phyloP scores from a whole-genome alignment of 2,113 vertebrate species.

The Larimichthys crocea region DNA sequence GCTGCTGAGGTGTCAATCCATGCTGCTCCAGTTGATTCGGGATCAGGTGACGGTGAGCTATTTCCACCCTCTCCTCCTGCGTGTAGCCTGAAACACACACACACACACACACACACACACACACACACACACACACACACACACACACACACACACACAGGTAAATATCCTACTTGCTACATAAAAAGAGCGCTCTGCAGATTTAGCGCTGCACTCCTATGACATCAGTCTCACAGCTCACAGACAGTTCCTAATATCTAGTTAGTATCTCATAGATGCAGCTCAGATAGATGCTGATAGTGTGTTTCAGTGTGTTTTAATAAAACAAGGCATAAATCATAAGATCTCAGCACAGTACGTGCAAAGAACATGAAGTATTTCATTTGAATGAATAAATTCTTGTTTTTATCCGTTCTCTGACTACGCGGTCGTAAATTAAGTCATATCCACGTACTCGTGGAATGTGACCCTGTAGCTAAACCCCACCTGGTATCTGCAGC shows the following conservation, averaged over 20 bases:
- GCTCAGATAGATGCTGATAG: too few species aligned
- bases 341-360: too few species aligned
- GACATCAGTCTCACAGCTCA: background rate
- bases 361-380: too few species aligned
- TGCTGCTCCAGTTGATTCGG: slow-evolving; percentile 96
- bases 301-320: too few species aligned
- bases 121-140: too few species aligned
- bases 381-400: too few species aligned
- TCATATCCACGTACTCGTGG: background rate
- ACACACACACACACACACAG: too few species aligned
- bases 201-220: background rate
- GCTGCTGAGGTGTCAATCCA: slow-evolving; percentile 92
- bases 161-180: too few species aligned
- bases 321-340: too few species aligned
- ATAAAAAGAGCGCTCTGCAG: background rate
- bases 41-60: slow-evolving; percentile 96
- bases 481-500: slow-evolving; percentile 95
- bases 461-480: background rate
- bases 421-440: background rate
- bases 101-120: background rate
- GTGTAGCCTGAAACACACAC: slow-evolving; percentile 89
- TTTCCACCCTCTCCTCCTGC: slow-evolving; percentile 97
- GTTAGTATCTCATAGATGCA: background rate
- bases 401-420: background rate
- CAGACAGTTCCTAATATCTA: too few species aligned